Conservation (phyloP, 2,113 vertebrate genomes). For the Triplophysa tibetana region DNA sequence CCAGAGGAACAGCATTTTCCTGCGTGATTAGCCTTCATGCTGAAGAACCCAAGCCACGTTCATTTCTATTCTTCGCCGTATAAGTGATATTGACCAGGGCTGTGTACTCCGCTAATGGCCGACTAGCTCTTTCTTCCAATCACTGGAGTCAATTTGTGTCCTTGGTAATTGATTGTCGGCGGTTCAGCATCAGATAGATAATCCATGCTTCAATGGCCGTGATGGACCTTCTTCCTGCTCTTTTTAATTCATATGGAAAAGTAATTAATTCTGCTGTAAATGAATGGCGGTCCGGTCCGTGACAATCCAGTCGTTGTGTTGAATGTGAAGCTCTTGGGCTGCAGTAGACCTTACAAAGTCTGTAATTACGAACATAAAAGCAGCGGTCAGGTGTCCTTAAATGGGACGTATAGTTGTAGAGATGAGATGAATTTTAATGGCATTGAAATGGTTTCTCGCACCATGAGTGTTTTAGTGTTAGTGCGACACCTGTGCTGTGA, state of each 20-base stretch:
- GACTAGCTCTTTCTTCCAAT: slow-evolving; percentile 2
- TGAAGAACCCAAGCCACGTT: not conserved
- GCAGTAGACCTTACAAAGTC: not conserved
- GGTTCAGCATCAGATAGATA: slow-evolving; percentile 3
- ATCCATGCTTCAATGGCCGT: not conserved
- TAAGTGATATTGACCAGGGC: slow-evolving; percentile 9
- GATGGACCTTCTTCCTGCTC: slow-evolving; percentile 6
- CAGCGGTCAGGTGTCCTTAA: not conserved
- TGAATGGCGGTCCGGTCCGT: not conserved
- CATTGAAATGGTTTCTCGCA: not conserved
- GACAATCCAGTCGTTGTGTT: slow-evolving; percentile 14
- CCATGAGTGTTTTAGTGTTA: not conserved
- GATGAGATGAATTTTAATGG: not conserved
- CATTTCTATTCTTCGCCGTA: not conserved
- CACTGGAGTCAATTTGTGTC: not conserved
- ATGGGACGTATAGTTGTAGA: not conserved
- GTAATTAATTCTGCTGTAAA: slow-evolving; percentile 24
- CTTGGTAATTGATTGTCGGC: slow-evolving; percentile 10
- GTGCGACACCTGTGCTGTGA: not conserved
- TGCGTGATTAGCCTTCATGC: not conserved
- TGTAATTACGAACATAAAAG: slow-evolving; percentile 36
- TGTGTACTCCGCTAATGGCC: not conserved
- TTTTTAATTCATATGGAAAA: not conserved
- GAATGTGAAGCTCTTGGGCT: slow-evolving; percentile 7
- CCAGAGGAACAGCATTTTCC: not conserved